phyloP scores from a whole-genome alignment of 2,797 vertebrate genomes.

The Potorous gilbertii region DNA sequence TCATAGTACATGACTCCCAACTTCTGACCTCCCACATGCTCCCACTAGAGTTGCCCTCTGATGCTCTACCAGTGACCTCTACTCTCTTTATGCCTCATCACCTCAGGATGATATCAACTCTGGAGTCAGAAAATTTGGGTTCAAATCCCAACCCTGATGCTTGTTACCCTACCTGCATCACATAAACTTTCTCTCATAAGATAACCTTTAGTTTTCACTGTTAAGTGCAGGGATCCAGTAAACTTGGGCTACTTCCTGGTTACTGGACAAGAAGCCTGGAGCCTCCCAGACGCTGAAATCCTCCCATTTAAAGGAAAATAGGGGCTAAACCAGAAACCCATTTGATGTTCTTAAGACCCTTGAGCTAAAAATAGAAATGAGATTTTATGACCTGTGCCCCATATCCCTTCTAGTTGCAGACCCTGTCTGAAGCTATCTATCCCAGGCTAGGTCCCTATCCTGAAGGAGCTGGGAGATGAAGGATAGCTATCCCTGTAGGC shows the following conservation, averaged over 20 bases:
- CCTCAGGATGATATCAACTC: not conserved
- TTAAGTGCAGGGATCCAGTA: not conserved
- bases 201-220: not conserved
- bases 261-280: not conserved
- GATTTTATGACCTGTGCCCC: not conserved
- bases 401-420: not conserved
- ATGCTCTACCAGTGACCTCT: not conserved
- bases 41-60: not conserved
- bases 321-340: not conserved
- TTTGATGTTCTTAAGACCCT: not conserved
- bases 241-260: not conserved
- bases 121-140: not conserved
- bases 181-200: not conserved
- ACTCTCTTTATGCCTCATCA: fast-evolving
- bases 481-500: not conserved
- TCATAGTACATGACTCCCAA: not conserved
- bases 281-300: not conserved
- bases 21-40: not conserved
- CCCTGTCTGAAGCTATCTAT: not conserved
- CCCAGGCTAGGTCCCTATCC: not conserved
- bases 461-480: not conserved
- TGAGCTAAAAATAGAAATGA: not conserved
- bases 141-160: not conserved
- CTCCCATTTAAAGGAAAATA: not conserved
- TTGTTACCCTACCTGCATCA: not conserved